Percentiles rank a stretch among this genome's conserved stretches.
phyloP scores from a whole-genome alignment of 2,888 invertebrate species.

The Gari tellinella region DNA sequence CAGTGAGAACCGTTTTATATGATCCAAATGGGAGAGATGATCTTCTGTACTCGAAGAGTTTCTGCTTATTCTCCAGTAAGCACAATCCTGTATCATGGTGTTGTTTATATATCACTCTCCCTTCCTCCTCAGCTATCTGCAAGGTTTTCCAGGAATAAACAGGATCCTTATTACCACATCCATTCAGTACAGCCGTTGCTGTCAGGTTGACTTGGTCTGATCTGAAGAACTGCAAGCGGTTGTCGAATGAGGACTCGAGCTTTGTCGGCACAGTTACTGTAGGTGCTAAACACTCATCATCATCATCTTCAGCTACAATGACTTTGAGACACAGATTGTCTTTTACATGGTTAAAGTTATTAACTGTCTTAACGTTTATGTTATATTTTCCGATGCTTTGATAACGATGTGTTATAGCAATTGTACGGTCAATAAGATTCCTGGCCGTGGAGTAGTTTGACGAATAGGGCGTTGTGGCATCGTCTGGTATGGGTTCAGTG shows the following conservation, averaged over 20 bases:
- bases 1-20: constrained; percentile 75
- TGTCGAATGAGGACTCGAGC: constrained; percentile 30
- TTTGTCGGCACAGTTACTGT: constrained; percentile 26
- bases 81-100: constrained; percentile 62
- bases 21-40: constrained; percentile 72
- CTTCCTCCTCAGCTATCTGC: constrained; percentile 53
- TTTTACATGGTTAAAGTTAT: constrained; percentile 71
- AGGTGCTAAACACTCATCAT: constrained; percentile 44
- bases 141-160: constrained; percentile 75
- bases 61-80: constrained; percentile 54
- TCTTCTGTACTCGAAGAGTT: constrained; percentile 62
- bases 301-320: constrained; percentile 61
- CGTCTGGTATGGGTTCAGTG: constrained; percentile 51
- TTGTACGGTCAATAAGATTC: constrained; percentile 53
- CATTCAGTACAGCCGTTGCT: constrained; percentile 56
- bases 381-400: constrained; percentile 64
- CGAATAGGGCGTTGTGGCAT: constrained; percentile 41
- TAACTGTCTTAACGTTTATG: constrained; percentile 70
- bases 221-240: constrained; percentile 59
- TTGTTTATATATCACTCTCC: constrained; percentile 65
- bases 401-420: constrained; percentile 69
- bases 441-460: constrained; percentile 50
- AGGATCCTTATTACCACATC: constrained; percentile 45
- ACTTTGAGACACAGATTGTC: constrained; percentile 77
- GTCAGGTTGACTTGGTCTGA: constrained; percentile 70